These are phyloP conservation scores for Macrosiphum euphorbiae DNA, from an alignment of 2,888 invertebrate genomes.

Conservation along the genomic window DNA sequence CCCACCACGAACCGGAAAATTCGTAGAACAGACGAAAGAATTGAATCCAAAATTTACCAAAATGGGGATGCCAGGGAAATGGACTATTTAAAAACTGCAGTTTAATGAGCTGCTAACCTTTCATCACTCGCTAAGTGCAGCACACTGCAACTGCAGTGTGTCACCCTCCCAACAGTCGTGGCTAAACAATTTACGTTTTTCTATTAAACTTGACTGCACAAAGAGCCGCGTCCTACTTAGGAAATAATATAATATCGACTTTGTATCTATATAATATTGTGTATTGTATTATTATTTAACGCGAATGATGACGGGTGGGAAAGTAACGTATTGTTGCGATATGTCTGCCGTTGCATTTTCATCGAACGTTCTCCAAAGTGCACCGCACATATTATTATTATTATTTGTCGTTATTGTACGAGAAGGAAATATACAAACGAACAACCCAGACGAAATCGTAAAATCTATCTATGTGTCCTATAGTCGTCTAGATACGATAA, in stretches of 20 bases:
- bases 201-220: not conserved
- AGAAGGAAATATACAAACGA: not conserved
- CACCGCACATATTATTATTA: not conserved
- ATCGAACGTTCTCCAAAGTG: not conserved
- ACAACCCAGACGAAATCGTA: conserved; percentile 6
- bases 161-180: too few species aligned
- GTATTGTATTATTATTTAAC: not conserved
- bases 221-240: not conserved
- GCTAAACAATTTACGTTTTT: not conserved
- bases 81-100: not conserved
- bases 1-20: too few species aligned
- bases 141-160: not conserved
- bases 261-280: not conserved
- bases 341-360: not conserved
- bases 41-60: too few species aligned
- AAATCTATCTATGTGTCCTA: not conserved
- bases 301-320: not conserved
- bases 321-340: not conserved
- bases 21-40: too few species aligned
- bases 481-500: not conserved
- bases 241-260: not conserved
- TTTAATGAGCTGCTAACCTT: not conserved
- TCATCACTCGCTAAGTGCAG: not conserved
- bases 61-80: too few species aligned
- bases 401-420: not conserved